These are phyloP conservation scores for Phasia obesa DNA, from an alignment of 2,888 invertebrate genomes.

Conservation along the genomic window DNA sequence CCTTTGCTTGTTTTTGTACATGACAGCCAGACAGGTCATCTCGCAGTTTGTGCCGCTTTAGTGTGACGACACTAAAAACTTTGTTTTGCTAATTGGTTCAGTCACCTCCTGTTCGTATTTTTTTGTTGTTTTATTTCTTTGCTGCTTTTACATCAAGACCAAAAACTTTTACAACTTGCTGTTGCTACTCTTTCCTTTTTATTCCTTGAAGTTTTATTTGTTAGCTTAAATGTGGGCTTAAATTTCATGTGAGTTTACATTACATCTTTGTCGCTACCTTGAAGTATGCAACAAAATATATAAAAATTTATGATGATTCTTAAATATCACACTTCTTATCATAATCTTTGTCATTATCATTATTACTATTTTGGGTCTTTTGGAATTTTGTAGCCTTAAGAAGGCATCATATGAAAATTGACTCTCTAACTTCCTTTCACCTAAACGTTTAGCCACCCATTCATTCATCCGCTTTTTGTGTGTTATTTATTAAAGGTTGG, in stretches of 20 bases:
- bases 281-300: slow-evolving; percentile 63
- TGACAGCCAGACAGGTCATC: slow-evolving; percentile 7
- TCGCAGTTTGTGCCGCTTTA: slow-evolving; percentile 49
- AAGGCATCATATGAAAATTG: slow-evolving; percentile 46
- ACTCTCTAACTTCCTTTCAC: slow-evolving; percentile 4
- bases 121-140: slow-evolving; percentile 15
- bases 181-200: background rate
- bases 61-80: slow-evolving; percentile 60
- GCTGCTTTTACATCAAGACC: slow-evolving; percentile 4
- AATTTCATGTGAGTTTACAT: slow-evolving; percentile 40
- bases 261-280: slow-evolving; percentile 78
- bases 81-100: slow-evolving; percentile 79
- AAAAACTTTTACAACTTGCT: slow-evolving; percentile 26
- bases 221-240: slow-evolving; percentile 15
- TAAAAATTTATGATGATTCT: slow-evolving; percentile 54
- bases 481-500: slow-evolving; percentile 53
- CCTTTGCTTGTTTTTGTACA: background rate
- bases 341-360: slow-evolving; percentile 66
- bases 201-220: slow-evolving; percentile 11
- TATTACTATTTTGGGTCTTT: slow-evolving; percentile 74
- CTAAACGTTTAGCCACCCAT: background rate
- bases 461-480: background rate
- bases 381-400: slow-evolving; percentile 71
- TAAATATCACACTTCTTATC: slow-evolving; percentile 59
- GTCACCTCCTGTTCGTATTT: slow-evolving; percentile 77